Evolutionary conservation across 2,797 vertebrate genomes (phyloP).

Genomic region (Coreius guichenoti): DNA sequence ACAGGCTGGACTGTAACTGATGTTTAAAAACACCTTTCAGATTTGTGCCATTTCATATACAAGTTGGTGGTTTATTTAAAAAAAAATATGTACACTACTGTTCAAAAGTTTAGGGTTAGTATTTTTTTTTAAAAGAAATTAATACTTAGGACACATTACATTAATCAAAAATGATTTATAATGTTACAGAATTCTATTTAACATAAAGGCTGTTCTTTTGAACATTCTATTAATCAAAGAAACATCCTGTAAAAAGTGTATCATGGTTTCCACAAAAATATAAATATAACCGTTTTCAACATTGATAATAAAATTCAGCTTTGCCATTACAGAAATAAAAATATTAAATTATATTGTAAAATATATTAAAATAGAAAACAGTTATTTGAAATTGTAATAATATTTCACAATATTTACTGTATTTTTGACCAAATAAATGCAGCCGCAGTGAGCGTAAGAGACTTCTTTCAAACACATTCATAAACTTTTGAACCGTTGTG

Average conservation of each 20-base stretch:
- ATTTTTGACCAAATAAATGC: not conserved
- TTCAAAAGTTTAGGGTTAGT: not conserved
- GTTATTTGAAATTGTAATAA: not conserved
- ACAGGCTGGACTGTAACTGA: slow-evolving; percentile 4
- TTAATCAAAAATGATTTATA: not conserved
- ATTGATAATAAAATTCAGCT: not conserved
- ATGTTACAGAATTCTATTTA: not conserved
- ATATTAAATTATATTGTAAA: not conserved
- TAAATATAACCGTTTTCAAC: not conserved
- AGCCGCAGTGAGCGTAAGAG: not conserved
- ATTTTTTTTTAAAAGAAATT: too few relatives aligned
- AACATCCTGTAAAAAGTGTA: not conserved
- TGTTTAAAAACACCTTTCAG: not conserved
- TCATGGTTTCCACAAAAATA: not conserved
- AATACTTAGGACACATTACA: not conserved
- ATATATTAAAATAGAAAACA: not conserved
- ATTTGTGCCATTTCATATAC: not conserved
- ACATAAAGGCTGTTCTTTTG: too few relatives aligned
- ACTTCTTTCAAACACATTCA: not conserved
- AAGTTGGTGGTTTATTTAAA: not conserved
- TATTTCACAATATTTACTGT: not conserved
- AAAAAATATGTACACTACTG: not conserved
- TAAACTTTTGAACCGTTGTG: not conserved
- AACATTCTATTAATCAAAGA: not conserved
- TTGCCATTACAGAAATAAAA: not conserved